phyloP scores from a whole-genome alignment of 2,113 vertebrate genomes.

The Grammomys surdaster region DNA sequence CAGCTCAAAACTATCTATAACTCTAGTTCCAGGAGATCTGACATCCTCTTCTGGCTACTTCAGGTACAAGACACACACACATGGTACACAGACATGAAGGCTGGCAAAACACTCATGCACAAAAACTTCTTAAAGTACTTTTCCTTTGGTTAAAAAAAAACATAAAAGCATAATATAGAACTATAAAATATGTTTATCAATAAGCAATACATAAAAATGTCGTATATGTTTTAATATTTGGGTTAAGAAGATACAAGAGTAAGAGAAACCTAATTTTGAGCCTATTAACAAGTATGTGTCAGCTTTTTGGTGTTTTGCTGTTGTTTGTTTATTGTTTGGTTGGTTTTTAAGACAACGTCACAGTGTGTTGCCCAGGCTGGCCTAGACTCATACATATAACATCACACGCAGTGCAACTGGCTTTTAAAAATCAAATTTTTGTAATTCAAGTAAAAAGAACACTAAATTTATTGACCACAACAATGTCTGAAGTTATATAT shows the following conservation, averaged over 20 bases:
- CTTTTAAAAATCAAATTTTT: not conserved
- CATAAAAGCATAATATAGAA: not conserved
- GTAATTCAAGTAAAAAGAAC: not conserved
- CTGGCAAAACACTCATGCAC: not conserved
- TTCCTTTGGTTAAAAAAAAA: not conserved
- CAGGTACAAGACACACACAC: not conserved
- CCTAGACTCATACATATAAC: not conserved
- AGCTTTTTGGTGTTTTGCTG: not conserved
- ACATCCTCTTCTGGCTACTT: not conserved
- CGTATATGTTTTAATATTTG: not conserved
- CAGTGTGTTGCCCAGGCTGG: not conserved
- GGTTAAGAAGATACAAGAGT: not conserved
- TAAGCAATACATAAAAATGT: not conserved
- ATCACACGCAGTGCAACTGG: not conserved
- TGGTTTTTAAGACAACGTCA: not conserved
- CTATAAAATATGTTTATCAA: not conserved
- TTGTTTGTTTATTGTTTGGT: not conserved
- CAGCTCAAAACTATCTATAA: not conserved
- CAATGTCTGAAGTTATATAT: not conserved
- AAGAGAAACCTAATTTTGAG: constrained; percentile 1
- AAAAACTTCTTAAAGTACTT: not conserved
- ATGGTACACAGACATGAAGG: not conserved
- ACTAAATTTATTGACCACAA: not conserved
- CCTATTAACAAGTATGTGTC: not conserved
- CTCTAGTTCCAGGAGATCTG: not conserved